Conservation (phyloP, 2,797 vertebrate genomes). For the Poecilia wingei region DNA sequence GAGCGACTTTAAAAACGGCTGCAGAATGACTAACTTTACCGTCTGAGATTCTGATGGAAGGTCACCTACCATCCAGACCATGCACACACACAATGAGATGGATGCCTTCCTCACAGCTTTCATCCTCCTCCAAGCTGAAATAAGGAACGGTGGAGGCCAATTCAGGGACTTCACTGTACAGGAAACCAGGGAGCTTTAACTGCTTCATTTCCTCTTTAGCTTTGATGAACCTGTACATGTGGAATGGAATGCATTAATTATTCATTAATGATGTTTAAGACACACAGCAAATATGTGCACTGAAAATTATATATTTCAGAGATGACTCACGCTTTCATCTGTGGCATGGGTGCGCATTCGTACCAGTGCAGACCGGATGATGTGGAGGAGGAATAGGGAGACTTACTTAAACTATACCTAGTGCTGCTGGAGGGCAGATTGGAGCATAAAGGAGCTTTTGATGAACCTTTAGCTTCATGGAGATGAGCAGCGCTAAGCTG, state of each 20-base stretch:
- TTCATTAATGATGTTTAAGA: conserved; percentile 12
- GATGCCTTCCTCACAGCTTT: conserved; percentile 90
- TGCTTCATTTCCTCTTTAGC: conserved; percentile 96
- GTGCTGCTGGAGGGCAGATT: conserved; percentile 79
- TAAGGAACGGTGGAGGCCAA: conserved; percentile 94
- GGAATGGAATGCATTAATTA: conserved; percentile 10
- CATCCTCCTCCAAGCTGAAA: conserved; percentile 94
- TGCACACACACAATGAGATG: conserved; percentile 98
- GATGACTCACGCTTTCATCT: conserved; percentile 93
- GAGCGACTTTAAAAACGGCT: conserved; percentile 1
- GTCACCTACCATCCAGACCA: conserved; percentile 90
- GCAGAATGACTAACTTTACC: not conserved
- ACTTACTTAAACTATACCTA: conserved; percentile 77
- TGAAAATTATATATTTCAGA: conserved; percentile 10
- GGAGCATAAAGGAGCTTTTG: conserved; percentile 83
- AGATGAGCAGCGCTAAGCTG: conserved; percentile 79
- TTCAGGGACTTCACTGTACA: conserved; percentile 93
- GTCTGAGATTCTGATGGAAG: not conserved
- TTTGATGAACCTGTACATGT: conserved; percentile 87
- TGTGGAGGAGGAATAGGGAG: conserved; percentile 73
- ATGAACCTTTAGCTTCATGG: conserved; percentile 77
- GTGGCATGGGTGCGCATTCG: conserved; percentile 87
- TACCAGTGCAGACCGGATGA: conserved; percentile 86
- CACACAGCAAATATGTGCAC: conserved; percentile 10
- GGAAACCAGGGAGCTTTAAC: conserved; percentile 92